Evolutionary conservation across 2,888 invertebrate genomes (phyloP).

Genomic region (Lampropteryx suffumata): DNA sequence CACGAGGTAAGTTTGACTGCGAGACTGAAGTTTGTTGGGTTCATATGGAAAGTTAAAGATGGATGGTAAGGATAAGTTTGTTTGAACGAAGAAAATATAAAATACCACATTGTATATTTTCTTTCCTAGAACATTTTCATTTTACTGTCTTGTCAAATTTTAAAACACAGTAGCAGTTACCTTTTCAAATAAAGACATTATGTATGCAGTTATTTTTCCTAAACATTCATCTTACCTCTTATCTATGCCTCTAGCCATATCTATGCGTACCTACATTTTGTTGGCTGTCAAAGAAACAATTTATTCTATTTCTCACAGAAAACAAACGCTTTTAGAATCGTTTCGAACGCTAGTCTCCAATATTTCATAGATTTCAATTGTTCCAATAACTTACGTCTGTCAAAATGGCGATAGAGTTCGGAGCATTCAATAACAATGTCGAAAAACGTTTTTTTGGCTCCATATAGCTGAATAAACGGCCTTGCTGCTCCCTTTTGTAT

Average conservation of each 20-base stretch:
- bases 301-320: constrained; percentile 34
- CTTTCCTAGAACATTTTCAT: no score
- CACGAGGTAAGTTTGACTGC: constrained; percentile 7
- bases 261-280: background rate
- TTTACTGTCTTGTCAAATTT: no score
- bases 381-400: constrained; percentile 59
- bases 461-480: constrained; percentile 39
- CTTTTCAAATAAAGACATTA: no score
- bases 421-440: constrained; percentile 41
- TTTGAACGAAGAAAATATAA: no score
- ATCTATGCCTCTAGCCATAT: no score
- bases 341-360: constrained; percentile 47
- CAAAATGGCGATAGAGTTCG: constrained; percentile 50
- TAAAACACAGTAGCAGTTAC: no score
- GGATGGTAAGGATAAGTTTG: no score
- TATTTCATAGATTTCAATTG: constrained; percentile 58
- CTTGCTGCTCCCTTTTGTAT: constrained; percentile 36
- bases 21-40: background rate
- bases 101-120: no score
- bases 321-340: constrained; percentile 39
- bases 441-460: constrained; percentile 31
- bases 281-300: constrained; percentile 22
- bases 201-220: no score
- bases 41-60: no score
- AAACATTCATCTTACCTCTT: no score